These are phyloP conservation scores for Anas acuta DNA, from an alignment of 2,797 vertebrate genomes.

Conservation along the genomic window DNA sequence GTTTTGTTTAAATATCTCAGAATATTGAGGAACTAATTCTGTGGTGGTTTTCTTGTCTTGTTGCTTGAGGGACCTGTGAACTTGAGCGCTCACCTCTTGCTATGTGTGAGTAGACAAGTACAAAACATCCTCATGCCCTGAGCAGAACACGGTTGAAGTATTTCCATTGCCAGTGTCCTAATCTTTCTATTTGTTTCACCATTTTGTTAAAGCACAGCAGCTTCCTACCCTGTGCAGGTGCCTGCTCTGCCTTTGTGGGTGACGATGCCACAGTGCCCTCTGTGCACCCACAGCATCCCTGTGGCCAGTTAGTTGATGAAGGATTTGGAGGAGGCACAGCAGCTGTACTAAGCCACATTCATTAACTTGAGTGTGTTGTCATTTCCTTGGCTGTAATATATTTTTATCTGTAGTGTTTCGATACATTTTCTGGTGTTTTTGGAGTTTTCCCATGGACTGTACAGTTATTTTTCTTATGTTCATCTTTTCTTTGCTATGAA, in stretches of 20 bases:
- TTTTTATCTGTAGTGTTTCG: not conserved
- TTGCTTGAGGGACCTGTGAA: not conserved
- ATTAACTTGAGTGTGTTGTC: not conserved
- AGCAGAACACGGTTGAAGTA: not conserved
- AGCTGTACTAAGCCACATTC: not conserved
- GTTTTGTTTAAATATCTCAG: not conserved
- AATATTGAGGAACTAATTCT: not conserved
- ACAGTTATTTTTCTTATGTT: not conserved
- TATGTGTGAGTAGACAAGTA: rapidly evolving
- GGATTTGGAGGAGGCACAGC: not conserved
- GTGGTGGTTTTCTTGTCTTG: not conserved
- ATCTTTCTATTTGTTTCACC: not conserved
- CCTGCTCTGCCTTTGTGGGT: not conserved
- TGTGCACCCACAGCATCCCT: not conserved
- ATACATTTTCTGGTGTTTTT: not conserved
- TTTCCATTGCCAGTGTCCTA: not conserved
- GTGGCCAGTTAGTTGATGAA: rapidly evolving
- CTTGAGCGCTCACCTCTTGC: not conserved
- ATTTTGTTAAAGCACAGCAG: not conserved
- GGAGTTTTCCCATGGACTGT: not conserved
- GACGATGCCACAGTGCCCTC: not conserved
- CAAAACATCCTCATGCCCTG: rapidly evolving
- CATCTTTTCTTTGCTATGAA: not conserved
- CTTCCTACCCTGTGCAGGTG: not conserved
- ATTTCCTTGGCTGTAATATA: not conserved